Evolutionary conservation across 2,888 invertebrate genomes (phyloP), one percentile per base, ranked within the genome.

Genomic region (Litoditis marina): DNA sequence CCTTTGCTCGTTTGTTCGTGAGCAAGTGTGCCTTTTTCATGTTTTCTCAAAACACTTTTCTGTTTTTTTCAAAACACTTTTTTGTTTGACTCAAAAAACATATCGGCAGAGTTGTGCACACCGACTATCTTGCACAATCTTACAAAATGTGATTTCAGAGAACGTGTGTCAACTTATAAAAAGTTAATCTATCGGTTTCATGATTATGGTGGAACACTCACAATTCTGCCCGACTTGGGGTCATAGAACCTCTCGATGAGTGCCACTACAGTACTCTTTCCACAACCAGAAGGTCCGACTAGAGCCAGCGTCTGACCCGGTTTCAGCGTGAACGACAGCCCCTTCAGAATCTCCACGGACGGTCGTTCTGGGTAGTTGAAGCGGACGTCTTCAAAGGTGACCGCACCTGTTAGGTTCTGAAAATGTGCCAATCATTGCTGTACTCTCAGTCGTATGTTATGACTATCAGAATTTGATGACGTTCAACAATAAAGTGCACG

Each of bases 221-320:
- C 87, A 66, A 91, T 87, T 36, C 85, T 81, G 13, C 92, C 92
- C 1, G 83, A 84, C 7, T 85, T 84, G 0, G 90, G 89, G 82
- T 91, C 91, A 82, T 93, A 93, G 83, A 92, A 92, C 63, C 92
- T 85, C 84, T 91, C 89, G 0, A 92, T 83, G 4, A 85, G 74
- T 28, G 80, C 79, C 19, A 85, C 82, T 58, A 84, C 83, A 0
- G 85, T 83, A 16, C 80, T 80, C 72, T 85, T 85, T 25, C 85
- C 85, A 19, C 84, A 84, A n/a, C 85, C 85, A 55, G 83, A 82
- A 8, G 84, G 83, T 3, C 85, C 68, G 19, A 74, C 85, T 5
- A 73, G 53, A 8, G 73, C 73, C 36, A 73, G 42, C 5, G 73
- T 70, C 34, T 71, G 62, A 22, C 66, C 66, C 0, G 69, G 68